Evolutionary conservation across 2,888 invertebrate genomes (phyloP), one percentile per base, ranked within the genome.

Genomic region (Teleiodes luculella): DNA sequence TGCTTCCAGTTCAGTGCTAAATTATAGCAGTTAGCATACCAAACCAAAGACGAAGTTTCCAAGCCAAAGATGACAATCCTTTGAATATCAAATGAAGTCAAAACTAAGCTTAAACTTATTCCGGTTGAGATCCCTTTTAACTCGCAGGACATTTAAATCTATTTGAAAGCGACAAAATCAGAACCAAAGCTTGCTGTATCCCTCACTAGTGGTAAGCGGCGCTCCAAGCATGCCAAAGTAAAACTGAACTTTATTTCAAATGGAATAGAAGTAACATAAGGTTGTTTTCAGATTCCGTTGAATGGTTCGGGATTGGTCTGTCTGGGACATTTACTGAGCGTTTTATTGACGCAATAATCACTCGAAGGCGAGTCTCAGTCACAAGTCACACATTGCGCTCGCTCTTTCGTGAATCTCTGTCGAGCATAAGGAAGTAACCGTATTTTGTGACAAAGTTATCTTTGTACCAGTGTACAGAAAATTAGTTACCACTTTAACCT

Each of bases 311-410:
- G 73, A 72, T 76, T 64, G 70, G 68, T 73, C 69, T 71, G 72
- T 69, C 70, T 66, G 56, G 67, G 74, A 74, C 74, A 76, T 78
- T 81, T 76, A 73, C 72, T 71, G 71, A 74, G 68, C 65, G 70
- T 80, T 84, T 83, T 82, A 84, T 83, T 74, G 82, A 79, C 74
- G 81, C 79, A 81, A 82, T 84, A 83, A 82, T 77, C 68, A 75
- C 74, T 79, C 67, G 69, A 73, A 63, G 69, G 71, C 64, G 62
- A 49, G n/a, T n/a, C n/a, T n/a, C n/a, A n/a, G n/a, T n/a, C n/a
- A n/a, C n/a, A n/a, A n/a, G n/a, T 48, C 24, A 37, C 37, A 36
- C 30, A 11, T 48, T 18, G 35, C 13, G 14, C 30, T 33, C 16
- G 31, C 31, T 20, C 31, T 16, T 24, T 28, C 45, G 28, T n/a